Base-by-base conservation (phyloP, 1,140 invertebrate species). In the Hyphantria cunea region DNA sequence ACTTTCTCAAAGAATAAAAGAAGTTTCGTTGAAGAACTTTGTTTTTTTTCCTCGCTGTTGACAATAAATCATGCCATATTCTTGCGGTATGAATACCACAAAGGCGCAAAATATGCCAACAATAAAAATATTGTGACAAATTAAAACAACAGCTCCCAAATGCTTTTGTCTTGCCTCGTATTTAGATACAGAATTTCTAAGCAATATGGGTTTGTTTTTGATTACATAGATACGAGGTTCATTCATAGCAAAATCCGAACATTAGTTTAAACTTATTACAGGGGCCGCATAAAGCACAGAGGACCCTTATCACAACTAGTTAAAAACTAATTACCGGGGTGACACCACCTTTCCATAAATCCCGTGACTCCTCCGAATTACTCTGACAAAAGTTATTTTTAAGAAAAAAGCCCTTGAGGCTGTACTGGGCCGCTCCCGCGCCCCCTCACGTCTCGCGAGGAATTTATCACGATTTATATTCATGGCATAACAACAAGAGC, bases 401-500 rank as follows among this genome's bases (percentile, higher is more conserved):
- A 88, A 90, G 86, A 90, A 90, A 87, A 87, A 89, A 86, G 78
- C 85, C 86, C 86, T 84, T 74, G 82, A 86, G 88, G 86, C 81
- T 73, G 70, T 47, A 50, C 70, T 75, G 58, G 67, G 54, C 66
- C 74, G 52, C 65, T 76, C 78, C 70, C 67, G 75, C 50, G 56
- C 62, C 76, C 68, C 60, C 55, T 73, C 59, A 53, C 77, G 62
- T 63, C 67, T 68, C 72, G 73, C 67, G 74, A 75, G 80, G 89
- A 92, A 92, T 91, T 92, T 90, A 91, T 91, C 85, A 91, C 89
- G 84, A 91, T 92, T 92, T 92, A 91, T 91, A 92, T 92, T 91
- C 89, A 91, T 92, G 81, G 86, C 85, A 88, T 87, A 90, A 87
- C 88, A 90, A 88, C 84, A 84, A 82, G 80, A 82, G 77, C 76